These are phyloP conservation scores for Etheostoma nigrum DNA, from an alignment of 2,797 vertebrate species.

Conservation along the genomic window DNA sequence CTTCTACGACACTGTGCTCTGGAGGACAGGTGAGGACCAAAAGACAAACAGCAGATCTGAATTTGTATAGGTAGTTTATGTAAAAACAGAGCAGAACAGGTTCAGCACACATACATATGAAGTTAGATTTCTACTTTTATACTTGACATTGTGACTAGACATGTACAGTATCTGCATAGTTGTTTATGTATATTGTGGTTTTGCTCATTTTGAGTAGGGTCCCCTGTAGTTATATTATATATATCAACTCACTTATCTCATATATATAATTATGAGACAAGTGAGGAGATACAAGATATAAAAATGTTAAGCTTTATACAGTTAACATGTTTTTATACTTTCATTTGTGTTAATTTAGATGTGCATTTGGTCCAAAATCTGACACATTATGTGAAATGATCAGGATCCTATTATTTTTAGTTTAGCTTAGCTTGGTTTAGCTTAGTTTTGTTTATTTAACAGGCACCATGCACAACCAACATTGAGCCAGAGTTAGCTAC, in stretches of 20 bases:
- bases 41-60: neutral
- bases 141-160: neutral
- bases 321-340: neutral
- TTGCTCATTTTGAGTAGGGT: too few relatives aligned
- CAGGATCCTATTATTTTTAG: neutral
- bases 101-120: neutral
- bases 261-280: too few relatives aligned
- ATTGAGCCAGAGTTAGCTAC: too few relatives aligned
- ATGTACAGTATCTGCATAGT: neutral
- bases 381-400: neutral
- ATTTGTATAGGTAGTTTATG: too few relatives aligned
- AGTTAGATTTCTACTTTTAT: neutral
- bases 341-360: neutral
- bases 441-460: too few relatives aligned
- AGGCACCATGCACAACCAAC: too few relatives aligned
- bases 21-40: conserved; percentile 91
- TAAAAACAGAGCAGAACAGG: too few relatives aligned
- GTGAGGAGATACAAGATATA: neutral
- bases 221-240: too few relatives aligned
- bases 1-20: conserved; percentile 98
- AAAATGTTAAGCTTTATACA: neutral
- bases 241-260: too few relatives aligned
- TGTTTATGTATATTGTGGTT: neutral
- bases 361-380: neutral
- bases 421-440: too few relatives aligned